Evolutionary conservation across 2,888 invertebrate species (phyloP).

Genomic region (Ceraclea dissimilis): DNA sequence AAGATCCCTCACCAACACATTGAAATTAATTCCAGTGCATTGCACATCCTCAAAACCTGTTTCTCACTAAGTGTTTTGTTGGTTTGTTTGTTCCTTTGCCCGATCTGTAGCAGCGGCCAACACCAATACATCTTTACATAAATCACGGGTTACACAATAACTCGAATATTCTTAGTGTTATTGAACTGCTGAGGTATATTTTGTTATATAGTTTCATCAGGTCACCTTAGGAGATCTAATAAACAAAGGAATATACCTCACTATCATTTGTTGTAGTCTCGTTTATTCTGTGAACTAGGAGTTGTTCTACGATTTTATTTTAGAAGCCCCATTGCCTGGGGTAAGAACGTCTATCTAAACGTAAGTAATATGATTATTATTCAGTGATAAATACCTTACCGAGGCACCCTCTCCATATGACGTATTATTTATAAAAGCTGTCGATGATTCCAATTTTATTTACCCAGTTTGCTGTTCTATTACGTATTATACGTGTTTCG

Average conservation of each 20-base stretch:
- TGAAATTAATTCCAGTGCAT: slow-evolving; percentile 1
- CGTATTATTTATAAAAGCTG: too few relatives aligned
- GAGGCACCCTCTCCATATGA: too few relatives aligned
- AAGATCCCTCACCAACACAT: neutral
- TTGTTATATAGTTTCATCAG: neutral
- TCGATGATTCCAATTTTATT: too few relatives aligned
- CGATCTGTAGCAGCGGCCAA: neutral
- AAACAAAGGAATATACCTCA: neutral
- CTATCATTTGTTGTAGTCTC: too few relatives aligned
- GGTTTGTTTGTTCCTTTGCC: neutral
- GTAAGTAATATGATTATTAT: too few relatives aligned
- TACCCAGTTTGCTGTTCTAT: too few relatives aligned
- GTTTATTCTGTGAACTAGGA: too few relatives aligned
- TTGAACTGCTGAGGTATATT: neutral
- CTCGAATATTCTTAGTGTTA: neutral
- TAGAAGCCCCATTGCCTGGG: too few relatives aligned
- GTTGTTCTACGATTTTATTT: too few relatives aligned
- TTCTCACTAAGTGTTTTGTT: neutral
- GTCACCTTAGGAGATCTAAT: neutral
- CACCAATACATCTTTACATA: neutral
- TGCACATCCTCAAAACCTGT: slow-evolving; percentile 2
- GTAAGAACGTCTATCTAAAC: too few relatives aligned
- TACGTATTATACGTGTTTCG: too few relatives aligned
- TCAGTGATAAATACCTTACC: too few relatives aligned
- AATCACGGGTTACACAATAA: neutral